Evolutionary conservation across 2,888 invertebrate species (phyloP), one percentile per base, ranked within the genome.

Genomic region (Adelognathus sp.): DNA sequence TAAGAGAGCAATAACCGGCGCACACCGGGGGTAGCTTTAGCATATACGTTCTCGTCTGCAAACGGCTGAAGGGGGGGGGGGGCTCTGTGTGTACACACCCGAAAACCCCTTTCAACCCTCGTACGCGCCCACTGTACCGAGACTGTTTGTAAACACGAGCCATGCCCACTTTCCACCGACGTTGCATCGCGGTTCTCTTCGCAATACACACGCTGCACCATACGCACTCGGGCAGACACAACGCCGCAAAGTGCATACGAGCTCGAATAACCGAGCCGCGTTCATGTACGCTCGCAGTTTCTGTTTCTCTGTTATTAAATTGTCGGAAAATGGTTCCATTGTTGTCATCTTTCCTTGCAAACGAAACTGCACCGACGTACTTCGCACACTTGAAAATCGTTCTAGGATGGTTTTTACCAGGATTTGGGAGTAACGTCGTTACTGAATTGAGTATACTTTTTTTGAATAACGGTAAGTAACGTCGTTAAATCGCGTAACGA

Each of bases 101-200:
- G 27, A 29, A n/a, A n/a, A n/a, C 52, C 66, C 36, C 58, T 71
- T 66, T 63, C 61, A 31, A 31, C 31, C 76, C 14, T 44, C 39
- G 54, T 41, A 21, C 76, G 27, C 18, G 39, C 66, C 56, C 80
- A 79, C 80, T 81, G 66, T 56, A 72, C 76, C 52, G 44, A 79
- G 78, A 76, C 86, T 87, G 87, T 87, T 87, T 87, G 87, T 87
- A 87, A 87, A 87, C 87, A 87, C 84, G 78, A 81, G n/a, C 83
- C 83, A 85, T 82, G 81, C n/a, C 85, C 84, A 86, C 86, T 86
- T 86, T 86, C 82, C 27, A 80, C 21, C 46, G 3, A 21, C 46
- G 46, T 46, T 46, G 18, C 46, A 46, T 16, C 46, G n/a, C n/a
- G n/a, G 46, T 46, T 14, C 21, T 21, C 46, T 46, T 46, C n/a